phyloP scores from a whole-genome alignment of 2,113 vertebrate species.

The Sardina pilchardus region DNA sequence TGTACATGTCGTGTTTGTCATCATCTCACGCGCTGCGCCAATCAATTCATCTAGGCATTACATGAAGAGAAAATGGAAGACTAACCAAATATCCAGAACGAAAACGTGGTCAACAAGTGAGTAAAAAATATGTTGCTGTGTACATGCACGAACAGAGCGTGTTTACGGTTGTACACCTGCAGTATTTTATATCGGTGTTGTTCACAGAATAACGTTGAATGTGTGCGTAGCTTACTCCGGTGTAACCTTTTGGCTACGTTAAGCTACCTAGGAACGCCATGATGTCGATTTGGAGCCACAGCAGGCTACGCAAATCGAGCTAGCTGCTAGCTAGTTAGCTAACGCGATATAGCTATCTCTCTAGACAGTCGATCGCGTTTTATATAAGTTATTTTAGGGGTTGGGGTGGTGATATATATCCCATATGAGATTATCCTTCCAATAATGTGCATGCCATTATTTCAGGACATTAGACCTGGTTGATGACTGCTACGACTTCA shows the following conservation, averaged over 20 bases:
- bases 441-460: not conserved
- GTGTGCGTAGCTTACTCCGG: not conserved
- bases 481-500: not conserved
- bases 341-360: not conserved
- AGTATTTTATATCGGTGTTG: not conserved
- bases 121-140: not conserved
- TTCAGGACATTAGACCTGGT: not conserved
- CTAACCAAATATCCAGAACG: not conserved
- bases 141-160: not conserved
- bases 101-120: not conserved
- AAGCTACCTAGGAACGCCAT: not conserved
- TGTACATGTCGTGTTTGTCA: not conserved
- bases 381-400: not conserved
- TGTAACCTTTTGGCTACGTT: constrained; percentile 2
- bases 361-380: not conserved
- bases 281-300: not conserved
- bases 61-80: not conserved
- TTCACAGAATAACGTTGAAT: not conserved
- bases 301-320: not conserved
- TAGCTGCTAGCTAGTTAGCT: not conserved
- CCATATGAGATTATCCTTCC: not conserved
- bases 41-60: not conserved
- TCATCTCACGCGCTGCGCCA: not conserved
- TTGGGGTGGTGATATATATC: not conserved
- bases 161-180: not conserved